A percentile compares a stretch with the other conserved stretches of the same genome.
These are phyloP conservation scores for Artibeus jamaicensis DNA, from an alignment of 2,797 vertebrate species.

Conservation along the genomic window DNA sequence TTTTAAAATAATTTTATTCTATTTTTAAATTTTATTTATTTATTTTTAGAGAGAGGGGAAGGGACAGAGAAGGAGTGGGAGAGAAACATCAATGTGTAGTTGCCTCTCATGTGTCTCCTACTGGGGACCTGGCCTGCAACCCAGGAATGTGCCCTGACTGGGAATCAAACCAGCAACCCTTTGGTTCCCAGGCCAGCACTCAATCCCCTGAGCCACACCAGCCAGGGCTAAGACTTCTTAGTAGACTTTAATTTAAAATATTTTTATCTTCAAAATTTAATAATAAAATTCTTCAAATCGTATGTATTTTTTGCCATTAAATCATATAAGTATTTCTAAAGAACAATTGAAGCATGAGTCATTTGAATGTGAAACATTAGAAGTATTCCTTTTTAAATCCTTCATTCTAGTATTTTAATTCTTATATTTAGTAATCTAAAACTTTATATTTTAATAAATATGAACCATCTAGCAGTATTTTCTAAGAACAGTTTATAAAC, in stretches of 20 bases:
- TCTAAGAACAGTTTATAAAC: slow-evolving; percentile 15
- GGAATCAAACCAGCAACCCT: too few species aligned
- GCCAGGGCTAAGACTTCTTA: too few species aligned
- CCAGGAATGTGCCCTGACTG: too few species aligned
- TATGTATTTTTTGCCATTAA: not conserved
- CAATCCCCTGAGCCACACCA: too few species aligned
- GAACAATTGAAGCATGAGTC: not conserved
- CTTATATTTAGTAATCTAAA: not conserved
- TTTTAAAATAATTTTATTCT: not conserved
- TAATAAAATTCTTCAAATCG: not conserved
- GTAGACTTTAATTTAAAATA: not conserved
- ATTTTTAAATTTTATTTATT: too few species aligned
- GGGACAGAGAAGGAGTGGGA: too few species aligned
- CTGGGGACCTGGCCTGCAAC: too few species aligned
- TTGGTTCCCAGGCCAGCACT: too few species aligned
- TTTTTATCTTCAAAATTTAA: not conserved
- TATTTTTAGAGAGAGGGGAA: too few species aligned
- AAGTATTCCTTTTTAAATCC: not conserved
- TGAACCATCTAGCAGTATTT: not conserved
- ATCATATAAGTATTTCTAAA: not conserved
- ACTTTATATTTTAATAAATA: slow-evolving; percentile 5
- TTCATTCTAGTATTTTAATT: not conserved
- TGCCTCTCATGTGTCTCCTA: too few species aligned
- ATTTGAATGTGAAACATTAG: not conserved
- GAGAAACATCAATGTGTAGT: too few species aligned